Evolutionary conservation across 2,888 invertebrate genomes (phyloP), one percentile per base, ranked within the genome.

Genomic region (Copidosoma aretas): DNA sequence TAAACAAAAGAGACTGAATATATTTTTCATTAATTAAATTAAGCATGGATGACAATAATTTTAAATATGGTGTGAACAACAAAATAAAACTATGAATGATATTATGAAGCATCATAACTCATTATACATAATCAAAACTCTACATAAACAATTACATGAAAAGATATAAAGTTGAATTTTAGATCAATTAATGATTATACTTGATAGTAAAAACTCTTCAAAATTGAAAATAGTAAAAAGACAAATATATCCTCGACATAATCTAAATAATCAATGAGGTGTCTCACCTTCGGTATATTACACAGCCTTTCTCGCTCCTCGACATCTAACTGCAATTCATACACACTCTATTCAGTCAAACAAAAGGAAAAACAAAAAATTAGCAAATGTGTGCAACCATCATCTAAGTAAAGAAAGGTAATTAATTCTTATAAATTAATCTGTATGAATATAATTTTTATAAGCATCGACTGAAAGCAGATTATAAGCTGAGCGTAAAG

Each of bases 251-350:
- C 53, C 46, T 71, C 57, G 41, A 64, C 54, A 66, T 49, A 61
- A 61, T 66, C 68, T 68, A 70, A 60, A 63, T 70, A 72, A 62
- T 72, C 63, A 67, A 51, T 75, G 74, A 74, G 78, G 75, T 75
- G 73, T 79, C 80, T 82, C 79, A 82, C 82, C 82, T 82, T 82
- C 77, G 81, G 81, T 81, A 82, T 81, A 81, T 82, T 82, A 82
- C 82, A 82, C 81, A 82, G 82, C 82, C 82, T 82, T 80, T 82
- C 82, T 81, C 83, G 82, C 80, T 83, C 82, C 81, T 82, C 82
- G 80, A 81, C 80, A 81, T 82, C 81, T 82, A 82, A 83, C 81
- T 82, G 80, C 74, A 82, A 82, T 82, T 82, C 76, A 82, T 78
- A 81, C 78, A 77, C 77, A 77, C 78, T 79, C 79, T 78, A 76